Evolutionary conservation across 2,888 invertebrate genomes (phyloP), one percentile per base, ranked within the genome.

Genomic region (Archips xylosteana): DNA sequence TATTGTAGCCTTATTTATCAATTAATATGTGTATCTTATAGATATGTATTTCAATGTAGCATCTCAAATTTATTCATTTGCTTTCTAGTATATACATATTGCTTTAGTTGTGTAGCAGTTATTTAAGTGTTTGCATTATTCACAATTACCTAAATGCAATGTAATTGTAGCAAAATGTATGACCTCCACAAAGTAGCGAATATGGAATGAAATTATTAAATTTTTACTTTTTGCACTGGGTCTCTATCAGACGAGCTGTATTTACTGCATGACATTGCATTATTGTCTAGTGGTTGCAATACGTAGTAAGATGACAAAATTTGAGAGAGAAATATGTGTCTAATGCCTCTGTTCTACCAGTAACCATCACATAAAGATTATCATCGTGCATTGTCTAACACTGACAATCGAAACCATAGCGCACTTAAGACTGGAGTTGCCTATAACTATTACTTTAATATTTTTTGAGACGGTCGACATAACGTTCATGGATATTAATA

Each of bases 151-250:
- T 59, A 36, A 63, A 23, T 62, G 49, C 54, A 68, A 39, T 47
- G 62, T 57, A 39, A 15, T 61, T 71, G 8, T 36, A 54, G n/a
- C 62, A 47, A 67, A 54, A 45, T 36, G 62, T 71, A 39, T 68
- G 59, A 60, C 76, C 84, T 89, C 87, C 87, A 89, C 88, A 71
- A 87, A 88, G 87, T 88, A 82, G 84, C 79, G 85, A 86, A 86
- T 85, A 83, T 81, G 79, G 81, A 77, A 15, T 65, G 9, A 80
- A 78, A 39, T 75, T 76, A 75, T 64, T 81, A 76, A 77, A 83
- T 82, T 82, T 84, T 82, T 45, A 39, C 75, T 73, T 72, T 79
- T 70, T 80, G 85, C 87, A 87, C 85, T 86, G 84, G 85, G 85
- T 83, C 82, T 77, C 75, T 76, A 75, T 76, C 71, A 42, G 54